Conservation (phyloP, 1,140 invertebrate genomes). For the Nasonia giraulti region DNA sequence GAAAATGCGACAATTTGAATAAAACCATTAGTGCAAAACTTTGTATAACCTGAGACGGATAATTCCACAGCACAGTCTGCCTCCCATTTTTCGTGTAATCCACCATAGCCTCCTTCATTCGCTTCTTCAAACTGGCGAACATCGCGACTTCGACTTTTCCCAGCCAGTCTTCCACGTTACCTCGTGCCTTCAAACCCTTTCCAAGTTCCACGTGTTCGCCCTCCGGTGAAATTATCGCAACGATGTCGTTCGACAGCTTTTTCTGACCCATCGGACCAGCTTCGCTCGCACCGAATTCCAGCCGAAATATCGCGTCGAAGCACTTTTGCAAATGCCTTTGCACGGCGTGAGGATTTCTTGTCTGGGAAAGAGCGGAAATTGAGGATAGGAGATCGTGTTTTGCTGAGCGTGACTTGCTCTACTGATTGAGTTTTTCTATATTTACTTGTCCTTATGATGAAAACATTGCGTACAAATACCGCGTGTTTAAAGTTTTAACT, state of each 20-base stretch:
- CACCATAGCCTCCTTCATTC: slow-evolving; percentile 83
- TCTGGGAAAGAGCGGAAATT: slow-evolving; percentile 71
- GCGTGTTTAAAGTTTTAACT: too few relatives aligned
- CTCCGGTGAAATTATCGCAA: slow-evolving; percentile 91
- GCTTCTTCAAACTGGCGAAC: slow-evolving; percentile 83
- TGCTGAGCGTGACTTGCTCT: too few relatives aligned
- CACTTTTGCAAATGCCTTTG: slow-evolving; percentile 92
- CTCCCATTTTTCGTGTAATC: slow-evolving; percentile 77
- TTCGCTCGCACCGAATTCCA: slow-evolving; percentile 81
- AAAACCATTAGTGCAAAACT: neutral
- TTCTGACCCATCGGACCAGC: neutral
- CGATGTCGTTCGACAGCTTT: slow-evolving; percentile 80
- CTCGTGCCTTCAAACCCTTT: slow-evolving; percentile 89
- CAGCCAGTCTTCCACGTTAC: slow-evolving; percentile 92
- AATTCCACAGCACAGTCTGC: slow-evolving; percentile 78
- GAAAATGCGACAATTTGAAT: too few relatives aligned
- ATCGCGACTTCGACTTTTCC: slow-evolving; percentile 90
- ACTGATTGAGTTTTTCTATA: too few relatives aligned
- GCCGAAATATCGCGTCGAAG: slow-evolving; percentile 87
- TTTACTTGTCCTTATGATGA: too few relatives aligned
- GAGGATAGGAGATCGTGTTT: neutral
- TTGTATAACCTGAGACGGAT: slow-evolving; percentile 76
- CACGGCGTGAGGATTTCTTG: slow-evolving; percentile 88
- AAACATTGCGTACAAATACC: too few relatives aligned
- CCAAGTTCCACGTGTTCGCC: slow-evolving; percentile 85